phyloP scores from a whole-genome alignment of 2,113 vertebrate species.

The Rhadina sibilatrix region DNA sequence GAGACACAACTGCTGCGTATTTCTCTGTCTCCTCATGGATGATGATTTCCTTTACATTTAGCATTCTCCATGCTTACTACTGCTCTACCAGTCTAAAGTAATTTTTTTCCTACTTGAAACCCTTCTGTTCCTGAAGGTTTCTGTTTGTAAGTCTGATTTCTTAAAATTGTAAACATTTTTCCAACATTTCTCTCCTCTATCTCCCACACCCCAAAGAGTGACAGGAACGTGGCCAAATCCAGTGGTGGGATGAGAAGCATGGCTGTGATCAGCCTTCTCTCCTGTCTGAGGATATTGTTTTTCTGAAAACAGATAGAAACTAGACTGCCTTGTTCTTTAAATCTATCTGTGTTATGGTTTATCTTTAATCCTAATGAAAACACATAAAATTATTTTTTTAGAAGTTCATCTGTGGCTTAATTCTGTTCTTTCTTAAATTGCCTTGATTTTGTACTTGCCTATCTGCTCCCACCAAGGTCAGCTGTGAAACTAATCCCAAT shows the following conservation, averaged over 20 bases:
- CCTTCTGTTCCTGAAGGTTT: neutral
- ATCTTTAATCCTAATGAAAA: neutral
- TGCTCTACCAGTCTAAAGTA: too few relatives aligned
- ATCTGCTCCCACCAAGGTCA: neutral
- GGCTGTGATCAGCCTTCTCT: neutral
- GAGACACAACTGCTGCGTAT: neutral
- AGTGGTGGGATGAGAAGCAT: rapidly evolving
- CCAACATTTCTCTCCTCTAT: neutral
- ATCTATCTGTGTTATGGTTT: neutral
- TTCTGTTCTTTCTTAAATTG: neutral
- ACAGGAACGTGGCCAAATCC: rapidly evolving
- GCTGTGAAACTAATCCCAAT: neutral
- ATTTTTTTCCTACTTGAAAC: neutral
- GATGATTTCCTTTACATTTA: neutral
- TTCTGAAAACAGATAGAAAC: neutral
- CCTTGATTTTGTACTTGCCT: neutral
- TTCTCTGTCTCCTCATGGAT: neutral
- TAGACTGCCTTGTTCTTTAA: neutral
- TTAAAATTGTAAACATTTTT: neutral
- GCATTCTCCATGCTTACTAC: neutral
- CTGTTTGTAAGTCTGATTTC: neutral
- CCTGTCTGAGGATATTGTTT: neutral
- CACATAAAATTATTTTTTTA: neutral
- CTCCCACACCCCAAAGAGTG: neutral
- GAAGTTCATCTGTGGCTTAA: neutral